Base-by-base conservation (phyloP, 2,888 invertebrate genomes). In the Leistus spinibarbis region DNA sequence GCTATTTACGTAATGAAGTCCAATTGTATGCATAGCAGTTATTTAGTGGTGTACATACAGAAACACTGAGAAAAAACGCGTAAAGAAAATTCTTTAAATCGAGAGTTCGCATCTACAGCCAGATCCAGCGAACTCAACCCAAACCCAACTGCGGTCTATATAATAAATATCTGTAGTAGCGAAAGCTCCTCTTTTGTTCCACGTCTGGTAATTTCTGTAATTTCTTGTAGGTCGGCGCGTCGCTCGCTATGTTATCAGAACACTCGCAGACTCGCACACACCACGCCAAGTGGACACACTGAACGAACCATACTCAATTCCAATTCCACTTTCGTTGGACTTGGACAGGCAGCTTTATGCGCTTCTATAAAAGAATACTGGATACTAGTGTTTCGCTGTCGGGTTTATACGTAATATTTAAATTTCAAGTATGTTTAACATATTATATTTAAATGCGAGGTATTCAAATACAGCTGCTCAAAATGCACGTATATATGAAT, bases 131-230 rank as follows among this genome's bases (percentile, higher is more conserved):
- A n/a, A n/a, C n/a, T n/a, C n/a, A n/a, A 40, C 40, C 40, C 40
- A n/a, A n/a, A 40, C 40, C 40, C 40, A 40, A 40, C 40, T 10
- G 40, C 40, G 13, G 40, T 60, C 69, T 27, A 54, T n/a, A n/a
- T 69, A 57, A 69, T 69, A 69, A 69, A 69, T 69, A 69, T 57
- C 69, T 23, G 23, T 17, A 20, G 64, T 2, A 20, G 64, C 9
- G 27, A 64, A 24, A 23, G 27, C 69, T 23, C 22, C 69, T 40
- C 40, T 40, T 69, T 69, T 69, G 69, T 69, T 56, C 27, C 24
- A 64, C 64, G 64, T 20, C 57, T 53, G 57, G 69, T 69, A 69
- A 69, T 69, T 69, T 69, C 69, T 69, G 69, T 69, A 69, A 69
- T 69, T 69, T 69, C 69, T 56, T 57, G 56, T 54, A 54, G 53